phyloP scores from a whole-genome alignment of 2,797 vertebrate genomes.

The Heterohyrax brucei region DNA sequence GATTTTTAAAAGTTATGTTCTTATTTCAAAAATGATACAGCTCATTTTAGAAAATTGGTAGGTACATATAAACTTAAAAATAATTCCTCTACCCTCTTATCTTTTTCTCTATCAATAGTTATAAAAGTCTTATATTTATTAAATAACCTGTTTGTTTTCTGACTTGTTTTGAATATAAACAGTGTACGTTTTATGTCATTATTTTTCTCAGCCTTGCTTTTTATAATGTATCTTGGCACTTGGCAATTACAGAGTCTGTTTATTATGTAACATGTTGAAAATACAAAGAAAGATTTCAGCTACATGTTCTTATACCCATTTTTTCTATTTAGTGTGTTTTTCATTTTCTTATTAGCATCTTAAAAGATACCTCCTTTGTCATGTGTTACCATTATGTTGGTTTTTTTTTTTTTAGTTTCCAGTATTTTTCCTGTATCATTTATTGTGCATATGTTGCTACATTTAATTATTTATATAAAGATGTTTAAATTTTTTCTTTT shows the following conservation, averaged over 20 bases:
- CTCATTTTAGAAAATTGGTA: slow-evolving; percentile 29
- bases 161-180: slow-evolving; percentile 68
- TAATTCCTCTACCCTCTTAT: background rate
- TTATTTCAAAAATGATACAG: background rate
- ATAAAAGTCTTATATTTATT: background rate
- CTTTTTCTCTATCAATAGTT: slow-evolving; percentile 18
- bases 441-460: slow-evolving; percentile 8
- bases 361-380: slow-evolving; percentile 1
- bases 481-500: slow-evolving; percentile 24
- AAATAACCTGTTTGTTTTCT: slow-evolving; percentile 43
- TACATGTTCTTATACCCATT: background rate
- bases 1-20: slow-evolving; percentile 6
- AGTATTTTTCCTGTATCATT: slow-evolving; percentile 13
- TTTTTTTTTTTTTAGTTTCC: background rate
- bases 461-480: slow-evolving; percentile 52
- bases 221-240: background rate
- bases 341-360: slow-evolving; percentile 61
- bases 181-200: slow-evolving; percentile 45
- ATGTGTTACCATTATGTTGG: background rate
- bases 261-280: slow-evolving; percentile 63
- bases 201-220: slow-evolving; percentile 51
- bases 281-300: background rate
- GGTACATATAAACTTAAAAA: background rate
- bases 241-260: slow-evolving; percentile 13
- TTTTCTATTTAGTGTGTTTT: slow-evolving; percentile 44